Conservation (phyloP, 2,113 vertebrate genomes). For the Dendropsophus ebraccatus region DNA sequence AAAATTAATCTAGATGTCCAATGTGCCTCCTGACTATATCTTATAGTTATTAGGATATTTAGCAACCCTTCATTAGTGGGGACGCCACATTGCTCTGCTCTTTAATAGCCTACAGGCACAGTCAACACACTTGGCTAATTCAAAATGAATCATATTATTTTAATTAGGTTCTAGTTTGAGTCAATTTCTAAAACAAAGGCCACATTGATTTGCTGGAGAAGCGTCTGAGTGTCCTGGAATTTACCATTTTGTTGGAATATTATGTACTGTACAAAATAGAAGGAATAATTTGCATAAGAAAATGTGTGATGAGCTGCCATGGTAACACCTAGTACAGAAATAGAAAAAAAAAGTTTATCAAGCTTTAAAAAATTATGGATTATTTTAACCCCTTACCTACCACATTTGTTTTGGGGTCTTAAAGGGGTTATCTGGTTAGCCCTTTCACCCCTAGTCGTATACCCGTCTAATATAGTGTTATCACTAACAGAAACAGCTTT, state of each 20-base stretch:
- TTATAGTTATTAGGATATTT: too few relatives aligned
- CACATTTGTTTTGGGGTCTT: too few relatives aligned
- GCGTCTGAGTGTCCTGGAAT: neutral
- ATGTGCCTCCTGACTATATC: too few relatives aligned
- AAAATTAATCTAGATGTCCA: too few relatives aligned
- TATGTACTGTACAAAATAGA: neutral
- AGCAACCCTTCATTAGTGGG: too few relatives aligned
- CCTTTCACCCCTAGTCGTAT: too few relatives aligned
- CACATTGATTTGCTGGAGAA: neutral
- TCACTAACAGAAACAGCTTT: too few relatives aligned
- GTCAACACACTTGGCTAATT: neutral
- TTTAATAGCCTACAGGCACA: too few relatives aligned
- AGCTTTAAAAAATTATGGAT: neutral
- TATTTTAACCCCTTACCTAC: neutral
- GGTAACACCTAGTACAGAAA: conserved; percentile 22
- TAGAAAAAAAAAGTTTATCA: conserved; percentile 15
- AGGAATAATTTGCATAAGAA: neutral
- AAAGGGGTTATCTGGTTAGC: too few relatives aligned
- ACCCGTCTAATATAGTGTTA: too few relatives aligned
- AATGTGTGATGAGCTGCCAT: conserved; percentile 24
- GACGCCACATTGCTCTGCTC: too few relatives aligned
- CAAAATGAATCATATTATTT: neutral
- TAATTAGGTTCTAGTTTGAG: neutral
- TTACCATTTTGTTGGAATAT: neutral
- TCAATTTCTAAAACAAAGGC: neutral